Evolutionary conservation across 1,140 invertebrate genomes (phyloP).

Genomic region (Microplitis mediator): DNA sequence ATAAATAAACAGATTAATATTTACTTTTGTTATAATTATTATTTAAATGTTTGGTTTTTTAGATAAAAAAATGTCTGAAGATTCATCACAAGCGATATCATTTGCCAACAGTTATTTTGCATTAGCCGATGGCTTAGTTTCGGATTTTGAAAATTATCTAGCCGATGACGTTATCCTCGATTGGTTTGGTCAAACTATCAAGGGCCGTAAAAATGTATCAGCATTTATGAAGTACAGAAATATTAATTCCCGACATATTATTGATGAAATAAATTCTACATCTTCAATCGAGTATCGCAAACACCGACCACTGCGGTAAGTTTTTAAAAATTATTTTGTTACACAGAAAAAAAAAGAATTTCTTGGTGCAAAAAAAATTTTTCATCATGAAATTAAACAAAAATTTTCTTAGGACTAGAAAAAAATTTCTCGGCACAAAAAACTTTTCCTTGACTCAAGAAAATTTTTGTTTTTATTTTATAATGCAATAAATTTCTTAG

Average conservation of each 20-base stretch:
- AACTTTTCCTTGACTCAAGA: no score
- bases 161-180: constrained; percentile 46
- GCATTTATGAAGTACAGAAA: constrained; percentile 46
- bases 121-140: constrained; percentile 43
- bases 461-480: no score
- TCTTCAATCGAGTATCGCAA: constrained; percentile 31
- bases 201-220: constrained; percentile 43
- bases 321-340: background rate
- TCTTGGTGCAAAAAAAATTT: no score
- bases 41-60: background rate
- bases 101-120: constrained; percentile 47
- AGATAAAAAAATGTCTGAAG: constrained; percentile 16
- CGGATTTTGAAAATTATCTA: constrained; percentile 44
- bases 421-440: no score
- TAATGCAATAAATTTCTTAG: no score
- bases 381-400: no score
- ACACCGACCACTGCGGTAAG: background rate
- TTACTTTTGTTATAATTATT: no score
- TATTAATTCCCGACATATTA: constrained; percentile 41
- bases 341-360: background rate
- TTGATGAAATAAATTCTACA: constrained; percentile 38
- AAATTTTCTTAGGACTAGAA: no score
- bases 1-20: no score
- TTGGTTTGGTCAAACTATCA: constrained; percentile 52
- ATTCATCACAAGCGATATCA: constrained; percentile 38